Conservation (phyloP, 2,797 vertebrate genomes). For the Chrosomus eos region DNA sequence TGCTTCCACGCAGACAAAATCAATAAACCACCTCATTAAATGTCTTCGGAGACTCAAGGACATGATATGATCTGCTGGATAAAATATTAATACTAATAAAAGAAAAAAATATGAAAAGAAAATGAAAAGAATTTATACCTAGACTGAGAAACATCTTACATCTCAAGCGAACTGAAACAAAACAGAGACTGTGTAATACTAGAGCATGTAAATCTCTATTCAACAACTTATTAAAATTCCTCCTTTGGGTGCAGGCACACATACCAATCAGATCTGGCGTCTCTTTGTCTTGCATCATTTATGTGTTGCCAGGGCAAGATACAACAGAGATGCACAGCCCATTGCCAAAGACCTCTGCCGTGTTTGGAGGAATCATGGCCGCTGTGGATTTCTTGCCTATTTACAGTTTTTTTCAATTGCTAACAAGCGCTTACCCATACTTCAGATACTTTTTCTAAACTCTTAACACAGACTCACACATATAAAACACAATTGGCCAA, state of each 20-base stretch:
- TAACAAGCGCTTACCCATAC: too few species aligned
- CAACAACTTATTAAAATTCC: conserved; percentile 50
- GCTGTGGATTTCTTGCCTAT: conserved; percentile 57
- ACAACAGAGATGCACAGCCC: conserved; percentile 65
- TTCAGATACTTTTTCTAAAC: too few species aligned
- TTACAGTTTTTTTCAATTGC: too few species aligned
- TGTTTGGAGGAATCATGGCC: conserved; percentile 49
- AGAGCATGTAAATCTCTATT: conserved; percentile 36
- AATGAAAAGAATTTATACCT: not conserved
- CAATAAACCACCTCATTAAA: conserved; percentile 30
- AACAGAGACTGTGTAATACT: conserved; percentile 33
- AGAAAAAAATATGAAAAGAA: conserved; percentile 7
- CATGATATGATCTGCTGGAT: conserved; percentile 7
- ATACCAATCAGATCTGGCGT: conserved; percentile 65
- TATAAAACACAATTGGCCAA: too few species aligned
- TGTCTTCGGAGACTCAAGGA: conserved; percentile 25
- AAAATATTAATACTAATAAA: not conserved
- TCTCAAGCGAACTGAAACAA: conserved; percentile 22
- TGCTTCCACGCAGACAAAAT: conserved; percentile 28
- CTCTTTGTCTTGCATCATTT: conserved; percentile 75
- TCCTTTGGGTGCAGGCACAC: conserved; percentile 42
- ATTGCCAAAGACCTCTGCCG: conserved; percentile 59
- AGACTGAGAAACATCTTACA: not conserved
- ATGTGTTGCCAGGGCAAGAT: conserved; percentile 69
- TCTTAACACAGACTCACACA: too few species aligned